A percentile compares a stretch with the other conserved stretches of the same genome.
phyloP scores from a whole-genome alignment of 2,113 vertebrate species.

The human region GRCh38 chr1:145785001-145785500 shows the following conservation, averaged over 20 bases:
- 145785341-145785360: background rate
- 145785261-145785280: constrained; percentile 47
- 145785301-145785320: background rate
- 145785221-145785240: constrained; percentile 31
- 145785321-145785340: background rate
- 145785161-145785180: background rate
- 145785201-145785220: constrained; percentile 17
- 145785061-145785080: background rate
- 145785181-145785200: constrained; percentile 32
- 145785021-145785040: background rate
- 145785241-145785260: background rate
- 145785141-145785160: constrained; percentile 8
- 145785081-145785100: background rate
- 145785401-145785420: constrained; percentile 8
- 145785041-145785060: background rate
- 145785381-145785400: background rate
- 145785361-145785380: background rate
- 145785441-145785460: background rate
- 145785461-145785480: background rate
- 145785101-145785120: background rate
- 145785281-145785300: background rate
- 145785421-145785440: constrained; percentile 4
- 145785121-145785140: constrained; percentile 10
- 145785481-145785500: background rate
- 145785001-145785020: constrained; percentile 29